Percentiles rank a stretch among this genome's conserved stretches.
These are phyloP conservation scores for Calephelis perditalis DNA, from an alignment of 2,888 invertebrate genomes.

Conservation along the genomic window DNA sequence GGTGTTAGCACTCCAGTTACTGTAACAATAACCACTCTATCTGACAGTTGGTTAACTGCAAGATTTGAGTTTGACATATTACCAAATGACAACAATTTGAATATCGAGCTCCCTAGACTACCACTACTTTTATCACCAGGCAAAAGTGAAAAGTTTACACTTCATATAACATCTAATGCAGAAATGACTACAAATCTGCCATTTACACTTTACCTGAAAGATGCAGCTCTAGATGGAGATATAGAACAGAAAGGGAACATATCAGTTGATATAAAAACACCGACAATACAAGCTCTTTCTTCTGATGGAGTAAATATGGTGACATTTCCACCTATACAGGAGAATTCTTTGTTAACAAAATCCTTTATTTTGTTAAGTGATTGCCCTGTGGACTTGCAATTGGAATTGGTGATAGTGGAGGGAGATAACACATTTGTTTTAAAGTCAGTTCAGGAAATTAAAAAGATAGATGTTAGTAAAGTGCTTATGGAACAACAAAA, in stretches of 20 bases:
- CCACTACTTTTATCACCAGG: slow-evolving; percentile 57
- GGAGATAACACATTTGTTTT: slow-evolving; percentile 53
- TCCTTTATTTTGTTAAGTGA: slow-evolving; percentile 61
- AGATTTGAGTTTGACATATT: slow-evolving; percentile 49
- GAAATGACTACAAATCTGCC: slow-evolving; percentile 46
- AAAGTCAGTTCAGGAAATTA: slow-evolving; percentile 59
- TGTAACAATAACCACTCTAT: slow-evolving; percentile 49
- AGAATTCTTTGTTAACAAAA: slow-evolving; percentile 43
- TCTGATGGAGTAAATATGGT: slow-evolving; percentile 58
- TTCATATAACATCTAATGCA: slow-evolving; percentile 51
- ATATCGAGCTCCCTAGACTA: slow-evolving; percentile 55
- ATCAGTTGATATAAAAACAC: slow-evolving; percentile 52
- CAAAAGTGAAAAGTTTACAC: slow-evolving; percentile 50
- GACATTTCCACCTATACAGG: slow-evolving; percentile 49
- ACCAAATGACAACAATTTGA: slow-evolving; percentile 43
- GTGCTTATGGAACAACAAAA: slow-evolving; percentile 49
- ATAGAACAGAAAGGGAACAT: slow-evolving; percentile 46
- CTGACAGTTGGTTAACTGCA: slow-evolving; percentile 62
- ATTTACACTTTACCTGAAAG: slow-evolving; percentile 51
- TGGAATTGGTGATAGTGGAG: slow-evolving; percentile 50
- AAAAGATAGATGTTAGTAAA: slow-evolving; percentile 56
- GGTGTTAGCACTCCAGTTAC: slow-evolving; percentile 48
- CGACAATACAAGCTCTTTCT: slow-evolving; percentile 58
- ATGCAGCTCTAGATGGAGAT: slow-evolving; percentile 52
- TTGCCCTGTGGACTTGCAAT: slow-evolving; percentile 54